phyloP scores from a whole-genome alignment of 1,140 invertebrate genomes.

The Nixonia krombeini region DNA sequence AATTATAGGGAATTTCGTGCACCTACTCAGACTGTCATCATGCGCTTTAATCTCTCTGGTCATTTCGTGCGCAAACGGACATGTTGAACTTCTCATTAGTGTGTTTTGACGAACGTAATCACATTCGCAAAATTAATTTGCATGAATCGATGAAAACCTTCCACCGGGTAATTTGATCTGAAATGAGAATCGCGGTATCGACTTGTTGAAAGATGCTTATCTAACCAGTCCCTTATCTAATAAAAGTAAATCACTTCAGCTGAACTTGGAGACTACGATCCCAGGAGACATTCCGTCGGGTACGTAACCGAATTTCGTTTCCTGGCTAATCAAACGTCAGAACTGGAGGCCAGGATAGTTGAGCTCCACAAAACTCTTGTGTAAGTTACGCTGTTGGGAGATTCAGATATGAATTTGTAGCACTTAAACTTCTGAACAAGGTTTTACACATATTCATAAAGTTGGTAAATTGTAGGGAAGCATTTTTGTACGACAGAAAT shows the following conservation, averaged over 20 bases:
- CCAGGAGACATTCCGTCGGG: slow-evolving; percentile 87
- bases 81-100: too few relatives aligned
- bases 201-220: slow-evolving; percentile 38
- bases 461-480: too few relatives aligned
- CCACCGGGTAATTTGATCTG: background rate
- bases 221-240: slow-evolving; percentile 36
- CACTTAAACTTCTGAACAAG: too few relatives aligned
- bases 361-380: slow-evolving; percentile 90
- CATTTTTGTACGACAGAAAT: too few relatives aligned
- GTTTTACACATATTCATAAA: too few relatives aligned
- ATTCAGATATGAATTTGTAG: too few relatives aligned
- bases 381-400: slow-evolving; percentile 80
- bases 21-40: too few relatives aligned
- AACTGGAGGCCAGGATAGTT: slow-evolving; percentile 89
- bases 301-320: slow-evolving; percentile 98
- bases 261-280: slow-evolving; percentile 97
- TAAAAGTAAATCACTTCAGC: slow-evolving; percentile 77
- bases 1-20: too few relatives aligned
- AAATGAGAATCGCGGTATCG: slow-evolving; percentile 2
- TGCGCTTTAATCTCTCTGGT: too few relatives aligned
- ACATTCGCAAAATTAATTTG: slow-evolving; percentile 12
- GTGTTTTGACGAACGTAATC: too few relatives aligned
- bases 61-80: too few relatives aligned
- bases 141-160: slow-evolving; percentile 16
- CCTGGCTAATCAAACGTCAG: slow-evolving; percentile 91